phyloP scores from a whole-genome alignment of 2,888 invertebrate species.

The Disparrhopalites patrizii region DNA sequence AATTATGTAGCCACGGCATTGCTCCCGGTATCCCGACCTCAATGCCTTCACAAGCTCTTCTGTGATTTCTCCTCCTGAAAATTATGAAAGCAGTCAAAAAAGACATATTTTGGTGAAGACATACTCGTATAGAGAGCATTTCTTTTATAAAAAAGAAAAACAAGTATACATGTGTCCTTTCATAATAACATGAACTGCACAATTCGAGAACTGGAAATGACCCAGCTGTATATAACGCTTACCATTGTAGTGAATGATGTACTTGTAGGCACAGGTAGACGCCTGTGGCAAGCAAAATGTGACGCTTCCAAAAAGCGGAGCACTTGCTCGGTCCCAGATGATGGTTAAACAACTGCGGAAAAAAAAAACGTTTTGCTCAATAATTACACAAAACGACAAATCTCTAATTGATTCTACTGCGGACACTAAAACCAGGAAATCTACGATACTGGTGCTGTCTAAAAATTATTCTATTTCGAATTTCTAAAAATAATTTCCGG shows the following conservation, averaged over 20 bases:
- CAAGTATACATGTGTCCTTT: not conserved
- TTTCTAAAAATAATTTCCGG: no score
- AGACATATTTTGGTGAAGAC: not conserved
- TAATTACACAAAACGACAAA: no score
- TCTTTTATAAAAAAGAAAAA: not conserved
- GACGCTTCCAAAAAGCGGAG: conserved; percentile 30
- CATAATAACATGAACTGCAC: not conserved
- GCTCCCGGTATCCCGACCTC: conserved; percentile 36
- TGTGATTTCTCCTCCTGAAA: conserved; percentile 34
- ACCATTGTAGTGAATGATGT: conserved; percentile 31
- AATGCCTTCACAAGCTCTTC: conserved; percentile 27
- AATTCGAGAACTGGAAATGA: no score
- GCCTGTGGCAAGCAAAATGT: conserved; percentile 27
- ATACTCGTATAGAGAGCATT: no score
- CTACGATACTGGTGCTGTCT: no score
- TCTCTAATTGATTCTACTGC: no score
- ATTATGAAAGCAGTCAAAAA: conserved; percentile 8
- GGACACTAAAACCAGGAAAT: no score
- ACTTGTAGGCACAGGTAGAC: conserved; percentile 24
- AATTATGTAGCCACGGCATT: conserved; percentile 45
- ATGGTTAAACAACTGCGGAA: conserved; percentile 36
- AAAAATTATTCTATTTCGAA: no score
- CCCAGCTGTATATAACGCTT: no score
- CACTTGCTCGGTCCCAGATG: conserved; percentile 38
- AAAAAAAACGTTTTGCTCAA: not conserved